A percentile compares a stretch with the other conserved stretches of the same genome.
Evolutionary conservation across 2,797 vertebrate species (phyloP).

Genomic region (Megaceryle alcyon): DNA sequence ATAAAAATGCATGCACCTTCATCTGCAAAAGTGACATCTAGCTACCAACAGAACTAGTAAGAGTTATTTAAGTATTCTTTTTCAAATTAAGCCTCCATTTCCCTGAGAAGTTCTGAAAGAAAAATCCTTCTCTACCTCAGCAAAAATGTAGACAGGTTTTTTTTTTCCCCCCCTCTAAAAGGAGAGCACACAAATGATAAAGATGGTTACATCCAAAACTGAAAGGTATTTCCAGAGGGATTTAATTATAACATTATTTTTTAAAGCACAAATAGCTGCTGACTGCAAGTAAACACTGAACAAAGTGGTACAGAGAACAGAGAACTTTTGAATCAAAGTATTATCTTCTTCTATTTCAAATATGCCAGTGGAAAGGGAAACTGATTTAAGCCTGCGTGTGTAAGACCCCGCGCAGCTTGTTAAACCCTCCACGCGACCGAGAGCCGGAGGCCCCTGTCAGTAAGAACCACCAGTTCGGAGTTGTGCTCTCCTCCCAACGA

Average conservation of each 20-base stretch:
- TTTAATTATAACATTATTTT: background rate
- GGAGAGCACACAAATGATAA: background rate
- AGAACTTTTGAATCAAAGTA: background rate
- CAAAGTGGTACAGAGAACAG: background rate
- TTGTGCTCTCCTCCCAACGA: fast-evolving
- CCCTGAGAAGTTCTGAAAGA: background rate
- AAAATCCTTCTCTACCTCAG: background rate
- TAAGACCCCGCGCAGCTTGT: background rate
- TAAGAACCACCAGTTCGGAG: background rate
- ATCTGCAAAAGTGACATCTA: background rate
- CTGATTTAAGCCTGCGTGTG: background rate
- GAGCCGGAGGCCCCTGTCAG: background rate
- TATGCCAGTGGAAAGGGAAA: background rate
- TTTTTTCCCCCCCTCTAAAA: background rate
- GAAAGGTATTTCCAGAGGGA: background rate
- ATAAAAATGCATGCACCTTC: background rate
- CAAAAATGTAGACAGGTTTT: background rate
- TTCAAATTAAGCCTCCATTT: background rate
- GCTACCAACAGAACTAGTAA: background rate
- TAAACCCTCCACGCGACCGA: fast-evolving
- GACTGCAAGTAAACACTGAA: background rate
- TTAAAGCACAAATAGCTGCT: background rate
- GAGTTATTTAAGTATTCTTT: background rate
- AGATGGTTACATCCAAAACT: background rate
- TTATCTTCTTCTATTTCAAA: background rate